These are phyloP conservation scores for Mormyrus hasselquistii DNA, from an alignment of 2,797 vertebrate species.

Conservation along the genomic window DNA sequence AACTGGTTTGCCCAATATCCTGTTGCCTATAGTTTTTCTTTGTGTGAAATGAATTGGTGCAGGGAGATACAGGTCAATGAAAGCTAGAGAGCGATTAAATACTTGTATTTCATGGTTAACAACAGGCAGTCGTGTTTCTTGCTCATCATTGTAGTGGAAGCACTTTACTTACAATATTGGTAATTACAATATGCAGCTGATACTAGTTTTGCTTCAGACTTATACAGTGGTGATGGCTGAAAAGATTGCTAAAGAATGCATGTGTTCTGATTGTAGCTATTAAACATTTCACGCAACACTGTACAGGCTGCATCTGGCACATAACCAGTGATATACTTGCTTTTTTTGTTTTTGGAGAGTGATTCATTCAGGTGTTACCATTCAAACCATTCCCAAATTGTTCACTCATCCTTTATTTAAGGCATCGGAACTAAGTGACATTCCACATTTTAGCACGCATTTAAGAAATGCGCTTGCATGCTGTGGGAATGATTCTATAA, in stretches of 20 bases:
- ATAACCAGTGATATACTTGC: background rate
- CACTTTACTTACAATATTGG: background rate
- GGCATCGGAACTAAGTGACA: background rate
- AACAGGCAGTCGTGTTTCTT: background rate
- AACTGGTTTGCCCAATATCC: background rate
- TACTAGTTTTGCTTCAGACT: background rate
- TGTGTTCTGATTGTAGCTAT: background rate
- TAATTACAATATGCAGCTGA: background rate
- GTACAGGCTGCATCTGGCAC: background rate
- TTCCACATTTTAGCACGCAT: background rate
- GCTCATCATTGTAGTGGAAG: background rate
- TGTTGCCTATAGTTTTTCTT: background rate
- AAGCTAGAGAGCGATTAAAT: background rate
- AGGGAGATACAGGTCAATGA: background rate
- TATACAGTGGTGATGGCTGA: background rate
- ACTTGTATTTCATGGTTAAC: background rate
- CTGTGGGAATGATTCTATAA: too few species aligned
- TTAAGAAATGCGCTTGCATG: background rate
- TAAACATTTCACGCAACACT: background rate
- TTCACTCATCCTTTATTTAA: background rate
- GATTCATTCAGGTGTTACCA: background rate
- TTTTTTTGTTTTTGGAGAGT: background rate
- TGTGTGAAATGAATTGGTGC: background rate
- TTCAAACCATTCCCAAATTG: background rate
- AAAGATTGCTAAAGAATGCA: background rate